These are phyloP conservation scores for Orthosia gracilis DNA, from an alignment of 2,888 invertebrate species.

Conservation along the genomic window DNA sequence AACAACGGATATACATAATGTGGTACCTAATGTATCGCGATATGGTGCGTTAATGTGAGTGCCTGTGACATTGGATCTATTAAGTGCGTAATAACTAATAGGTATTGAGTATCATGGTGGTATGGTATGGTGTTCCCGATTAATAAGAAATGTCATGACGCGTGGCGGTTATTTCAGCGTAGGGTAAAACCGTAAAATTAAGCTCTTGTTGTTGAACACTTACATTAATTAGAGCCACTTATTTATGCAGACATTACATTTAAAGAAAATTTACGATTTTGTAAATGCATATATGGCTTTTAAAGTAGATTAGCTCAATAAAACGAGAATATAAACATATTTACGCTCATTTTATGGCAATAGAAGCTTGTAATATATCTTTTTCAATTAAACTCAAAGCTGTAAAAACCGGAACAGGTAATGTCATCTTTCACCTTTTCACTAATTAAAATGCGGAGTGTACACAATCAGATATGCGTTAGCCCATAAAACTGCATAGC, in stretches of 20 bases:
- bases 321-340: constrained; percentile 58
- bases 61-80: constrained; percentile 60
- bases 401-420: constrained; percentile 51
- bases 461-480: constrained; percentile 36
- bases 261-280: constrained; percentile 22
- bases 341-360: constrained; percentile 63
- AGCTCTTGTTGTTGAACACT: no score
- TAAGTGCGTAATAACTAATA: constrained; percentile 52
- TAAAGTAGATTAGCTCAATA: constrained; percentile 38
- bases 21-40: constrained; percentile 15
- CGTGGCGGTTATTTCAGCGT: no score
- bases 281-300: constrained; percentile 21
- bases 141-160: constrained; percentile 37
- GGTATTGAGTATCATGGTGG: constrained; percentile 29
- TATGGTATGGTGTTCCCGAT: constrained; percentile 15
- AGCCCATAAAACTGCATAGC: constrained; percentile 6
- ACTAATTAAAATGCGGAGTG: constrained; percentile 56
- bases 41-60: constrained; percentile 53
- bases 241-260: constrained; percentile 20
- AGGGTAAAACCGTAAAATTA: no score
- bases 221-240: no score
- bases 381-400: constrained; percentile 65
- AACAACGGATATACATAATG: constrained; percentile 19
- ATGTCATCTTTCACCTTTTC: constrained; percentile 64
- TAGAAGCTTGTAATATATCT: constrained; percentile 56